Conservation (phyloP, 2,797 vertebrate genomes). For the Thalassophryne amazonica region DNA sequence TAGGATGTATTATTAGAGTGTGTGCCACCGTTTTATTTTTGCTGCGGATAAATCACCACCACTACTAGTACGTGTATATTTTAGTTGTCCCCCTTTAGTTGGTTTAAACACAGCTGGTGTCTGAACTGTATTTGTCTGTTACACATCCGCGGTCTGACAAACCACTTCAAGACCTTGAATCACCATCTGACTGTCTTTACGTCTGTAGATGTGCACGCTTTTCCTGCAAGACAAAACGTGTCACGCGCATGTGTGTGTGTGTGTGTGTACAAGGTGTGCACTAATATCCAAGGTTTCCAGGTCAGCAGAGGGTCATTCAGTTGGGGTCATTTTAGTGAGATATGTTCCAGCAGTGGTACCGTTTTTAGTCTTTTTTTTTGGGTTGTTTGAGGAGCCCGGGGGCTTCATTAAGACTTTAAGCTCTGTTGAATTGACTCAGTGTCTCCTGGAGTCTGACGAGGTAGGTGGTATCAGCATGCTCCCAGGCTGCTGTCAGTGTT, state of each 20-base stretch:
- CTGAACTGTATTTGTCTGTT: conserved; percentile 48
- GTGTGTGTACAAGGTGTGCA: not conserved
- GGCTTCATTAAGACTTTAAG: not conserved
- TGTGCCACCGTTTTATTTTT: conserved; percentile 55
- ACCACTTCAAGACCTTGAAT: conserved; percentile 61
- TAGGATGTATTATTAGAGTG: conserved; percentile 62
- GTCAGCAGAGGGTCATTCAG: not conserved
- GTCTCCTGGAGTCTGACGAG: not conserved
- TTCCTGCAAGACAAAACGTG: conserved; percentile 3
- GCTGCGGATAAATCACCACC: conserved; percentile 58
- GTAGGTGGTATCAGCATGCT: conserved; percentile 29
- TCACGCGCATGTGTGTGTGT: not conserved
- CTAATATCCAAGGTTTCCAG: not conserved
- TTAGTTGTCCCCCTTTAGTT: conserved; percentile 47
- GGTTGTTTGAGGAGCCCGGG: not conserved
- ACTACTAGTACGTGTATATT: conserved; percentile 41
- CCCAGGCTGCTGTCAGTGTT: conserved; percentile 1
- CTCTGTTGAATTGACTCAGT: not conserved
- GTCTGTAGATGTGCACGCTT: conserved; percentile 24
- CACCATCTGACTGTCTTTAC: conserved; percentile 37
- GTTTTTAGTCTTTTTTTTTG: conserved; percentile 11
- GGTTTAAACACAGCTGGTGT: conserved; percentile 74
- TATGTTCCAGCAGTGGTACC: conserved; percentile 7
- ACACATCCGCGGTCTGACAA: conserved; percentile 46
- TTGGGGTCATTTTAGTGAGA: conserved; percentile 1